These are phyloP conservation scores for Mus pahari DNA, from an alignment of 2,113 vertebrate species.

Conservation along the genomic window DNA sequence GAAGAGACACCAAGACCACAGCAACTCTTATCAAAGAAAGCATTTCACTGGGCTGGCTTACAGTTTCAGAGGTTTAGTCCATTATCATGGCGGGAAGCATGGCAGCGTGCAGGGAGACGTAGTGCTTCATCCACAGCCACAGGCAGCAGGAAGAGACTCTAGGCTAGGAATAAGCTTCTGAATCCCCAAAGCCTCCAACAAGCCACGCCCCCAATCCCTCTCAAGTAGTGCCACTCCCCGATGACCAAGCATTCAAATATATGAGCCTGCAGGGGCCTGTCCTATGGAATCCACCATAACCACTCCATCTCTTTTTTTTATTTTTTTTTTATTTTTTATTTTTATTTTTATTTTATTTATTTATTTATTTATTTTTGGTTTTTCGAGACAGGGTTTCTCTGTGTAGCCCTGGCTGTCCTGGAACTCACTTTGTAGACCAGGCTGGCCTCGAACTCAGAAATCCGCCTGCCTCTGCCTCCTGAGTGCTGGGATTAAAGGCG, in stretches of 20 bases:
- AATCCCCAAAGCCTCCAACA: neutral
- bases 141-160: neutral
- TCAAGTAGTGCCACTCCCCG: neutral
- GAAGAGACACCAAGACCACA: neutral
- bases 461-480: too few species aligned
- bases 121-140: neutral
- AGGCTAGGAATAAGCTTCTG: neutral
- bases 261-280: neutral
- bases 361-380: too few species aligned
- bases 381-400: too few species aligned
- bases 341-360: too few species aligned
- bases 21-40: neutral
- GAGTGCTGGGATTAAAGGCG: too few species aligned
- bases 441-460: too few species aligned
- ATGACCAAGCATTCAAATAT: neutral
- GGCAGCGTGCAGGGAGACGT: neutral
- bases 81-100: neutral
- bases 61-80: neutral
- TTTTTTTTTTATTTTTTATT: too few species aligned
- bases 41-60: neutral
- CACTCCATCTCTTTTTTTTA: too few species aligned
- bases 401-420: too few species aligned
- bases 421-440: too few species aligned
- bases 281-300: neutral
- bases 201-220: neutral